phyloP scores from a whole-genome alignment of 2,888 invertebrate species.

The Craniophora ligustri region DNA sequence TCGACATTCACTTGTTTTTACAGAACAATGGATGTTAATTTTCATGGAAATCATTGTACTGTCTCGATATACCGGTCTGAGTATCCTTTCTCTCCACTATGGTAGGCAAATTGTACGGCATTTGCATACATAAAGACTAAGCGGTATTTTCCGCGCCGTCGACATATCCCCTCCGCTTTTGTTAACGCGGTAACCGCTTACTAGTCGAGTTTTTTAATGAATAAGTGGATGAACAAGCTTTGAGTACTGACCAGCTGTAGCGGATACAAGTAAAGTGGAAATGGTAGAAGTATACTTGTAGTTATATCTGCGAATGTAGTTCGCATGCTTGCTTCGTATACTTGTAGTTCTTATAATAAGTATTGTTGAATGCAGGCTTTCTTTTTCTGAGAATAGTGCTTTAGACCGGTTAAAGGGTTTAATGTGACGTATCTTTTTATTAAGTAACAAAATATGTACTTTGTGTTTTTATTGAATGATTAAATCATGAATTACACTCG shows the following conservation, averaged over 20 bases:
- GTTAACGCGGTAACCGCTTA: constrained; percentile 43
- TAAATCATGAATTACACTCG: no score
- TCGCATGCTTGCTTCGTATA: no score
- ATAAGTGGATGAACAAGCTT: constrained; percentile 18
- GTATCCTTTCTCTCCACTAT: constrained; percentile 42
- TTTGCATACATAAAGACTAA: constrained; percentile 46
- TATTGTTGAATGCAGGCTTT: no score
- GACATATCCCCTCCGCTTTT: constrained; percentile 40
- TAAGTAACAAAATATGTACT: no score
- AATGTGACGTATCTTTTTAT: no score
- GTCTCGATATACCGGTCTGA: constrained; percentile 23
- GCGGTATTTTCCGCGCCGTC: constrained; percentile 38
- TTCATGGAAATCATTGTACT: constrained; percentile 46
- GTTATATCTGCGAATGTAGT: no score
- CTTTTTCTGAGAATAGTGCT: no score
- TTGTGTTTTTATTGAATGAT: no score
- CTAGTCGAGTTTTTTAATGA: constrained; percentile 45
- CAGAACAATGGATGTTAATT: constrained; percentile 42
- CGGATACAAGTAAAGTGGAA: neutral
- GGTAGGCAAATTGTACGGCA: constrained; percentile 44
- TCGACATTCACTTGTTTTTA: constrained; percentile 10
- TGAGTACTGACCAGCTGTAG: neutral
- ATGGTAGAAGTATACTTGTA: neutral
- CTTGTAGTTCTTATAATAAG: no score
- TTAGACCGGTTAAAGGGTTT: no score